Base-by-base conservation (phyloP, 2,888 invertebrate genomes). In the Archaeoteleia sp. region DNA sequence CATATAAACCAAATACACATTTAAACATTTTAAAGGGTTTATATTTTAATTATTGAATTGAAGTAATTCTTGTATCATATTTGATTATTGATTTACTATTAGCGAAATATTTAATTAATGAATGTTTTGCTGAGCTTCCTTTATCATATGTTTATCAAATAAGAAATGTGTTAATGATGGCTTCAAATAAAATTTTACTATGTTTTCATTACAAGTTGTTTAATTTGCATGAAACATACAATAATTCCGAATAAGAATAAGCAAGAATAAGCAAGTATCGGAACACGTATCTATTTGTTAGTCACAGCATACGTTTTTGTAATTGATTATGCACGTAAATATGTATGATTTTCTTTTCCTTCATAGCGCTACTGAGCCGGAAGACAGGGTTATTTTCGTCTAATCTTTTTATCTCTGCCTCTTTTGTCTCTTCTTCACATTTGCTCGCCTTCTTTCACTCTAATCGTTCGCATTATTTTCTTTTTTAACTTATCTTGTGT, bases 331-430 rank as follows among this genome's bases (percentile, higher is more conserved):
- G 60, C 60, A 62, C 54, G 63, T 67, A 70, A 60, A 69, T 69
- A 69, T 69, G 68, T 69, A 69, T 65, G 70, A 66, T 65, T 70
- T 70, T 70, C 66, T 54, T 62, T 58, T 55, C 20, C 53, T 63
- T 70, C 61, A 76, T 76, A 76, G 76, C 79, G 79, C 78, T 78
- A 82, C 80, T 78, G 83, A 82, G 82, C 80, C 82, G 79, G 81
- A 81, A 79, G 78, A 82, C 78, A 82, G 82, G 81, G 82, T 78
- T 67, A 70, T 69, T 67, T 62, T 67, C 67, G 51, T 62, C 70
- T 63, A 71, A 66, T 67, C 70, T 71, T 63, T 58, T 70, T 63
- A 63, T 67, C 67, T 73, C 70, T 72, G 54, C 53, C 61, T 71
- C 66, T 67, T 67, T n/a, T 70, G 62, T 63, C 65, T 65, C 54